Conservation (phyloP, 1,140 invertebrate genomes). For the Pristionchus pacificus region DNA sequence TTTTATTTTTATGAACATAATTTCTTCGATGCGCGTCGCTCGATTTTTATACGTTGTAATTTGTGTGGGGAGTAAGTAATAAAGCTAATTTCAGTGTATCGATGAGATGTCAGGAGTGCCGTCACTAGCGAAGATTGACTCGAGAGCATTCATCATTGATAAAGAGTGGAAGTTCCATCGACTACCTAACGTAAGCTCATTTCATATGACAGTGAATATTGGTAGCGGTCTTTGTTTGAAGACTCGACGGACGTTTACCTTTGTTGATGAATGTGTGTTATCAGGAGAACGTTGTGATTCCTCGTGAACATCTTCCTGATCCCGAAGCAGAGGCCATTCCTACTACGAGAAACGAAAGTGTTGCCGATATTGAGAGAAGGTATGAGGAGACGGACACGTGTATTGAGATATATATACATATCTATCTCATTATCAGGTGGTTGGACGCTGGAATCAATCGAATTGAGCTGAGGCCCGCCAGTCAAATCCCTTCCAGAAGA, state of each 20-base stretch:
- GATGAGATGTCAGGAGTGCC: too few species aligned
- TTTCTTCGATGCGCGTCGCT: too few species aligned
- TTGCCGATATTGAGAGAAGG: constrained; percentile 19
- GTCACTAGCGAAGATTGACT: not conserved
- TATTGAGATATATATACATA: too few species aligned
- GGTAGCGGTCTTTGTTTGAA: too few species aligned
- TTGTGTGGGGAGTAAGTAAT: too few species aligned
- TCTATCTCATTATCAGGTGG: constrained; percentile 1
- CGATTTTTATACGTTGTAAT: too few species aligned
- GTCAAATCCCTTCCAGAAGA: not conserved
- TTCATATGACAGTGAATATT: too few species aligned
- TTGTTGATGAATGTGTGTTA: constrained; percentile 3
- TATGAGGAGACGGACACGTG: too few species aligned
- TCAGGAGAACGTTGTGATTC: constrained; percentile 24
- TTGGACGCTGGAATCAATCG: not conserved
- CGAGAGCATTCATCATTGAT: constrained; percentile 4
- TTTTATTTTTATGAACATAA: too few species aligned
- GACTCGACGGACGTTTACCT: constrained; percentile 9
- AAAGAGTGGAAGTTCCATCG: constrained; percentile 17
- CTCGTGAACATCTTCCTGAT: constrained; percentile 22
- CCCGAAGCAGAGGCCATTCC: constrained; percentile 28
- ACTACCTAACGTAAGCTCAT: constrained; percentile 11
- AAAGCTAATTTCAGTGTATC: too few species aligned
- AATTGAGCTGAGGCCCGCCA: not conserved
- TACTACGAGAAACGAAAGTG: constrained; percentile 17